A percentile compares a stretch with the other conserved stretches of the same genome.
Evolutionary conservation across 2,113 vertebrate species (phyloP).

Genomic region (Haemorhous mexicanus): DNA sequence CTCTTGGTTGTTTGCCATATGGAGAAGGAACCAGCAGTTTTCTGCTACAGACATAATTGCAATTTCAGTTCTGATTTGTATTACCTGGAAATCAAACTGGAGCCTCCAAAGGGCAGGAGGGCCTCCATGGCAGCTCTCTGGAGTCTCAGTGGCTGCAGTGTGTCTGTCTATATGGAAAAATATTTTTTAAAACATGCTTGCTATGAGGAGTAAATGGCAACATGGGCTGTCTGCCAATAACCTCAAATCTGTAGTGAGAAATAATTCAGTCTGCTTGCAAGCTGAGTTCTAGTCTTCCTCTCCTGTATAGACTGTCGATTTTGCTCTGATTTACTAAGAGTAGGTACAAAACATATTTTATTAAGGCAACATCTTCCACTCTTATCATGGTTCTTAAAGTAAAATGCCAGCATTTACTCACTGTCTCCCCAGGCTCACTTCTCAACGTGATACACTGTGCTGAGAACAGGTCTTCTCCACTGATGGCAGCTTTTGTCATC

Average conservation of each 20-base stretch:
- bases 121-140: not conserved
- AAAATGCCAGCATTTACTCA: not conserved
- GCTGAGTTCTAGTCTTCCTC: conserved; percentile 8
- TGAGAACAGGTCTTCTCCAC: not conserved
- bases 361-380: conserved; percentile 32
- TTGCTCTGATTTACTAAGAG: conserved; percentile 15
- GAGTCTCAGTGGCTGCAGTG: conserved; percentile 39
- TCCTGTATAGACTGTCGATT: conserved; percentile 19
- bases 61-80: conserved; percentile 8
- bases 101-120: conserved; percentile 1
- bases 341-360: conserved; percentile 26
- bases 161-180: conserved; percentile 42
- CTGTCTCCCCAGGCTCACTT: not conserved
- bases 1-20: not conserved
- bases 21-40: not conserved
- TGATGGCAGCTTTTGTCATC: not conserved
- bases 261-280: conserved; percentile 44
- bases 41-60: not conserved
- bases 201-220: conserved; percentile 56
- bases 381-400: not conserved
- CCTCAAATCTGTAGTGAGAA: conserved; percentile 48
- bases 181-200: conserved; percentile 29
- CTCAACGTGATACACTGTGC: conserved; percentile 7
- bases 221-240: conserved; percentile 44
- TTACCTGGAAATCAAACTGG: conserved; percentile 10